phyloP scores from a whole-genome alignment of 2,113 vertebrate genomes.

The Nanger granti region DNA sequence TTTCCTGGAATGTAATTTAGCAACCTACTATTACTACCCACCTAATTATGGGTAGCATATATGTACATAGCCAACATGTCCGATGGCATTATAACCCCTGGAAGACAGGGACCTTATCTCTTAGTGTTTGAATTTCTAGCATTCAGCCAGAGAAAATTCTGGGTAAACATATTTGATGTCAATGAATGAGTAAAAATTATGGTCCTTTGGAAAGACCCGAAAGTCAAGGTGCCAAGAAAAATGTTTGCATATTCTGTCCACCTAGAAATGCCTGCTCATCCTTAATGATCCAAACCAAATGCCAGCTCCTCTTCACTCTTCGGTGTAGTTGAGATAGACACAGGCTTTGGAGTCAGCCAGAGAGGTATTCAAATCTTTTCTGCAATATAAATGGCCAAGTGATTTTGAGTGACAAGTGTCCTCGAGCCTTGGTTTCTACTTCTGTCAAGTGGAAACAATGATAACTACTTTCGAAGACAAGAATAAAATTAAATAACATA shows the following conservation, averaged over 20 bases:
- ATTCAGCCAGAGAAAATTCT: neutral
- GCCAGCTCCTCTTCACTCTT: neutral
- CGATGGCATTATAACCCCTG: neutral
- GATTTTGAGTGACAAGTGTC: neutral
- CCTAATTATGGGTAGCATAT: neutral
- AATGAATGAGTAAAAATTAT: neutral
- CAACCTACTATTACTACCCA: neutral
- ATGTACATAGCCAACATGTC: neutral
- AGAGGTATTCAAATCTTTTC: neutral
- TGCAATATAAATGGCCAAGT: neutral
- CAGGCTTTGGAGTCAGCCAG: neutral
- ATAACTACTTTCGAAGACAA: neutral
- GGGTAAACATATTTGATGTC: neutral
- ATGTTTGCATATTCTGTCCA: neutral
- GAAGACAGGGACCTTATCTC: neutral
- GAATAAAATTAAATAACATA: neutral
- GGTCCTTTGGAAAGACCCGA: neutral
- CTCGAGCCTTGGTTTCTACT: neutral
- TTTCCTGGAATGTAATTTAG: neutral
- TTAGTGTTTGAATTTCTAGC: neutral
- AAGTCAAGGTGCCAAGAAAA: constrained; percentile 18
- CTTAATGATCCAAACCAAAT: neutral
- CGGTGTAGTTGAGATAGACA: neutral
- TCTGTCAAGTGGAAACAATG: neutral
- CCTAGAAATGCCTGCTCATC: neutral